phyloP scores from a whole-genome alignment of 2,888 invertebrate genomes.

The Eumerus sabulonum region DNA sequence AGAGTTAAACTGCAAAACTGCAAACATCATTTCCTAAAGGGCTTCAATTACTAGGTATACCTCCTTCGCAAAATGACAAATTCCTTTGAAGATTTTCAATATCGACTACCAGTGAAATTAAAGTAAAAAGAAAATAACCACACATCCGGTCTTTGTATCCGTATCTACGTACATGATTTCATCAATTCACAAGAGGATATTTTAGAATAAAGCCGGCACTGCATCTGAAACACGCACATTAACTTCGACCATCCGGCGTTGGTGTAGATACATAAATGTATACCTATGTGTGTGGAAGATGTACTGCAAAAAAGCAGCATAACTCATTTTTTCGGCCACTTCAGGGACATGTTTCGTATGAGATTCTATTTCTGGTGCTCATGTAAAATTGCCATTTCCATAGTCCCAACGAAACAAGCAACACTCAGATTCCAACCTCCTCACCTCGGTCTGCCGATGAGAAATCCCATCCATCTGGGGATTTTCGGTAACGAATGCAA shows the following conservation, averaged over 20 bases:
- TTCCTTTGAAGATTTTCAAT: constrained; percentile 17
- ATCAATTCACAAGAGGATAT: too few relatives aligned
- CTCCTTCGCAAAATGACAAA: constrained; percentile 7
- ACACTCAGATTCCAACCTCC: constrained; percentile 9
- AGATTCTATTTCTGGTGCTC: constrained; percentile 47
- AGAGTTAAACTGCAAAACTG: too few relatives aligned
- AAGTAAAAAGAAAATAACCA: too few relatives aligned
- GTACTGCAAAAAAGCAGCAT: constrained; percentile 4
- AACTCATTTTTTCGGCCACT: constrained; percentile 54
- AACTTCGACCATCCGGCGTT: too few relatives aligned
- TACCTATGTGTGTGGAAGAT: too few relatives aligned
- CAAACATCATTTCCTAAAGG: too few relatives aligned
- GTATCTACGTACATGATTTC: too few relatives aligned
- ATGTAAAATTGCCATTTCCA: constrained; percentile 38
- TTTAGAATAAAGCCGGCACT: too few relatives aligned
- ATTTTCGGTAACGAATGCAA: constrained; percentile 56
- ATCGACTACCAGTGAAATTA: too few relatives aligned
- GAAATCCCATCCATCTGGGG: constrained; percentile 46
- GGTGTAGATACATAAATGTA: too few relatives aligned
- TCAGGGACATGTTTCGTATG: constrained; percentile 51
- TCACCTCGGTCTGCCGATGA: constrained; percentile 35
- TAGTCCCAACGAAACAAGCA: constrained; percentile 10
- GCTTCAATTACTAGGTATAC: neutral
- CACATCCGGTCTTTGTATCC: too few relatives aligned
- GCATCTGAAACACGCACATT: too few relatives aligned